Evolutionary conservation across 2,888 invertebrate genomes (phyloP).

Genomic region (Epinotia demarniana): DNA sequence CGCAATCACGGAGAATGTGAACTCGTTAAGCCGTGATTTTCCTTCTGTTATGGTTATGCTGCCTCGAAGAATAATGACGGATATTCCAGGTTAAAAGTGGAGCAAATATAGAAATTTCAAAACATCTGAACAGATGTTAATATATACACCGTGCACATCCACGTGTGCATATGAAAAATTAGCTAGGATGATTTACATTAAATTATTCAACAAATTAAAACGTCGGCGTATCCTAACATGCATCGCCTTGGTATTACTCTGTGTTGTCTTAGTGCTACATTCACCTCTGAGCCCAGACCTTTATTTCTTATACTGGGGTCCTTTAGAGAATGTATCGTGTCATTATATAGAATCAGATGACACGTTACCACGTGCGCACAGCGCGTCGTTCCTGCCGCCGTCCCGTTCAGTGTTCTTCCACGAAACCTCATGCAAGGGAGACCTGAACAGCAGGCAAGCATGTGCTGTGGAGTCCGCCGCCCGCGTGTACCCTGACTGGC

Average conservation of each 20-base stretch:
- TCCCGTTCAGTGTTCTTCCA: slow-evolving; percentile 86
- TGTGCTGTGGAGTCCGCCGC: slow-evolving; percentile 89
- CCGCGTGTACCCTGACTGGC: slow-evolving; percentile 82
- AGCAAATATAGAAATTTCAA: slow-evolving; percentile 14
- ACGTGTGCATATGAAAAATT: slow-evolving; percentile 7
- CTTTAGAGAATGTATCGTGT: slow-evolving; percentile 51
- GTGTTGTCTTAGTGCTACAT: slow-evolving; percentile 19
- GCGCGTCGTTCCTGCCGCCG: slow-evolving; percentile 57
- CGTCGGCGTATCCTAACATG: slow-evolving; percentile 26
- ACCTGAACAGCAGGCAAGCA: slow-evolving; percentile 84
- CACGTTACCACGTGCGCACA: slow-evolving; percentile 53
- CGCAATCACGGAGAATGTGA: not conserved
- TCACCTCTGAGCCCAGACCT: slow-evolving; percentile 40
- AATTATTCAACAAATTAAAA: slow-evolving; percentile 21
- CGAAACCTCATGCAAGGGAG: slow-evolving; percentile 86
- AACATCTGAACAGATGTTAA: not conserved
- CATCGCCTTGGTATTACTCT: slow-evolving; percentile 17
- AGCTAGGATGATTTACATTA: slow-evolving; percentile 35
- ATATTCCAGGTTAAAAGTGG: slow-evolving; percentile 19
- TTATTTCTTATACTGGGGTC: slow-evolving; percentile 44
- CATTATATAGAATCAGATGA: slow-evolving; percentile 49
- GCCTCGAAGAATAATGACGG: slow-evolving; percentile 21
- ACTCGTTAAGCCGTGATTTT: not conserved
- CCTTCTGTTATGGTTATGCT: not conserved
- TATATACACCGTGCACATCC: too few relatives aligned